Evolutionary conservation across 2,113 vertebrate genomes (phyloP).

Genomic region (Loxodonta africana): DNA sequence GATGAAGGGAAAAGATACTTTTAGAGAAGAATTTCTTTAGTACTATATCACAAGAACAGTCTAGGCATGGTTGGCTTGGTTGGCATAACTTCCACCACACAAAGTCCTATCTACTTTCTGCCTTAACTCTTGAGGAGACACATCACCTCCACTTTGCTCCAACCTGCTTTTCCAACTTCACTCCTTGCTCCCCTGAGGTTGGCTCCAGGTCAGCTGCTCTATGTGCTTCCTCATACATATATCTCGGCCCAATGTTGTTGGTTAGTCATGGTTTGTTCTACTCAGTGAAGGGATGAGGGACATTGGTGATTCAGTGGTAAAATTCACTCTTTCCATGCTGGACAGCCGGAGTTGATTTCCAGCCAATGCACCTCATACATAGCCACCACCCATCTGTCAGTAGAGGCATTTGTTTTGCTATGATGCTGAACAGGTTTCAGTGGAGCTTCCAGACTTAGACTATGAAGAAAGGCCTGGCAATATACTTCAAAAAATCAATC

Average conservation of each 20-base stretch:
- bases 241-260: background rate
- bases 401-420: no score
- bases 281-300: background rate
- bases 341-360: no score
- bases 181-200: background rate
- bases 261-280: background rate
- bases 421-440: no score
- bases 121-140: background rate
- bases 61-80: background rate
- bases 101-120: background rate
- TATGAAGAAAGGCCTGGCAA: no score
- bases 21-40: constrained; percentile 43
- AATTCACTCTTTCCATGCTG: no score
- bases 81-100: background rate
- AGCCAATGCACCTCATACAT: no score
- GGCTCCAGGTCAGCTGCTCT: background rate
- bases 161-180: background rate
- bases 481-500: no score
- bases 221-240: background rate
- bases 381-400: no score
- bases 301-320: no score
- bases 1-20: background rate
- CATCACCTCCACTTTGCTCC: background rate
- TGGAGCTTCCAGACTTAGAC: no score
- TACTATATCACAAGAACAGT: background rate